Evolutionary conservation across 1,140 invertebrate species (phyloP), one percentile per base, ranked within the genome.

Genomic region (Pseudomyrmex sp.): DNA sequence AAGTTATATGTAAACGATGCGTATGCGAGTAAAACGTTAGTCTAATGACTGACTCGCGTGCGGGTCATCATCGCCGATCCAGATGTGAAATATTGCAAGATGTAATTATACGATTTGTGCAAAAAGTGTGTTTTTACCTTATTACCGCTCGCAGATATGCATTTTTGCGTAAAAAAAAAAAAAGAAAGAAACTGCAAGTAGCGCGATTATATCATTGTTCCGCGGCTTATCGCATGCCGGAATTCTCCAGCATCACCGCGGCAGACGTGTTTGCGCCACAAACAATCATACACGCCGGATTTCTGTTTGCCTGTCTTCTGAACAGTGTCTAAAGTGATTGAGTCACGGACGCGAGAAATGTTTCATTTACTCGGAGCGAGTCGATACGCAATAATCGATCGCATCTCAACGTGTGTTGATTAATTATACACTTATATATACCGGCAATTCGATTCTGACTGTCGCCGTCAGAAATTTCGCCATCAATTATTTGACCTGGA

Each of bases 341-440:
- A 80, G 75, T 80, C 62, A 50, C 62, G 61, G 12, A 87, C 65
- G 26, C 48, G 68, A 69, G 52, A 84, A 84, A 88, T 75, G 56
- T 84, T 80, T 84, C 74, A 82, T 72, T 87, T 84, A 75, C 26
- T 44, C 4, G 23, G 59, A 35, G 10, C 48, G 65, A 72, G 86
- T 84, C 82, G 76, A 74, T 79, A 66, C 48, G 23, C 72, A 68
- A 84, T 82, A 75, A 73, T 82, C 20, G 70, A 35, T 35, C 35
- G 7, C 35, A 35, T 35, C 35, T 35, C 76, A 12, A 15, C 62
- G 70, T 35, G 35, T 69, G 65, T 58, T 65, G 69, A 87, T 86
- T 86, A 79, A 74, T 46, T 23, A n/a, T 44, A 48, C 18, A 13
- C 5, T 35, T 35, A 35, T 35, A 35, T 35, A 35, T 35, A 56